phyloP scores from a whole-genome alignment of 2,113 vertebrate genomes.

The Tapirus terrestris region DNA sequence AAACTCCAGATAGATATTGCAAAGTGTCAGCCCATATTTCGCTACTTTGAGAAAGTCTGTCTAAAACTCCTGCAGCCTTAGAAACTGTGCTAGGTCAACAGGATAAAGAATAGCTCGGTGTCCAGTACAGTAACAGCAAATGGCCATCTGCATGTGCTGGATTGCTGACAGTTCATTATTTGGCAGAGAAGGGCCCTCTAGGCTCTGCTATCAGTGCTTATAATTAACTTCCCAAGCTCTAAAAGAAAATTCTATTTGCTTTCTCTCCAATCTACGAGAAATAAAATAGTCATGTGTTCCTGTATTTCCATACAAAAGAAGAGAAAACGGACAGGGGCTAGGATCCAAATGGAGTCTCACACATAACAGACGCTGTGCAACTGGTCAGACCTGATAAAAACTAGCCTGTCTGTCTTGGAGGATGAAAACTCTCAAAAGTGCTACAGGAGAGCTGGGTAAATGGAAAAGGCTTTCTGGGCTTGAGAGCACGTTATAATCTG shows the following conservation, averaged over 20 bases:
- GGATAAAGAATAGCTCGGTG: not conserved
- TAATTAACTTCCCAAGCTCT: not conserved
- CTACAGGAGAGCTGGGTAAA: rapidly evolving
- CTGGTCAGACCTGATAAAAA: not conserved
- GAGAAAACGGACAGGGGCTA: not conserved
- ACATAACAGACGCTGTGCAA: not conserved
- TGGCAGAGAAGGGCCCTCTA: not conserved
- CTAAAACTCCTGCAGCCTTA: not conserved
- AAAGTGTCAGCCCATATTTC: not conserved
- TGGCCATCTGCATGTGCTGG: not conserved
- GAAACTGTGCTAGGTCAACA: not conserved
- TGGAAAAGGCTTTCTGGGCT: not conserved
- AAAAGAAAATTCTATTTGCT: not conserved
- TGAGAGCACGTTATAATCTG: not conserved
- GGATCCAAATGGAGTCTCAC: not conserved
- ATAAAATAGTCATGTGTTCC: not conserved
- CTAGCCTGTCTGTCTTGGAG: not conserved
- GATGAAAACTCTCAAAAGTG: not conserved
- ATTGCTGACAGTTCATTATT: not conserved
- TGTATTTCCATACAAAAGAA: not conserved
- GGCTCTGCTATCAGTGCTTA: not conserved
- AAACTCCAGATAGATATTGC: not conserved
- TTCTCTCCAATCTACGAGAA: not conserved
- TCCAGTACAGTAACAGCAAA: not conserved
- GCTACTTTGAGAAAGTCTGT: not conserved